Percentiles rank a stretch among this genome's conserved stretches.
Conservation (phyloP, 2,113 vertebrate species). For the Willisornis vidua region DNA sequence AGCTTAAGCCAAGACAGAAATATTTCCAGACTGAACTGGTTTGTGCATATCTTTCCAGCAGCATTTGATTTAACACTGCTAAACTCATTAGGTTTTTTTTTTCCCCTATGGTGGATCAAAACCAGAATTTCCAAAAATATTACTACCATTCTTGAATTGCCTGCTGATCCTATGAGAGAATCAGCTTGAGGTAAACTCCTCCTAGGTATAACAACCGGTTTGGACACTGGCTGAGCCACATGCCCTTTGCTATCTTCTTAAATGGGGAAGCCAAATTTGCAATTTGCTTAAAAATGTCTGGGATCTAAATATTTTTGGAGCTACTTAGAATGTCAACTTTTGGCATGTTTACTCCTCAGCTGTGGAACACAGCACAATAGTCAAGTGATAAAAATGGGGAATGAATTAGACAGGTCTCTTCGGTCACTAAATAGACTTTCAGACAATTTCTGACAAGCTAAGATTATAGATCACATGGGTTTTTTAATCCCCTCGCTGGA, state of each 20-base stretch:
- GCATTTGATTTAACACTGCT: constrained; percentile 72
- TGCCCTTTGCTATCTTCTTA: constrained; percentile 60
- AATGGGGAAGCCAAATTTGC: constrained; percentile 50
- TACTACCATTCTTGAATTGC: constrained; percentile 58
- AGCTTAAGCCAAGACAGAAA: constrained; percentile 72
- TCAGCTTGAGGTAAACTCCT: constrained; percentile 47
- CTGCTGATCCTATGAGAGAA: constrained; percentile 57
- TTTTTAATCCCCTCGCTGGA: background rate
- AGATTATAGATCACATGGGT: background rate
- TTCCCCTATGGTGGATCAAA: constrained; percentile 57
- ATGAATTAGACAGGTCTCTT: constrained; percentile 42
- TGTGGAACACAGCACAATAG: constrained; percentile 42
- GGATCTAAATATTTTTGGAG: constrained; percentile 63
- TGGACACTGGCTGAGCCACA: constrained; percentile 51
- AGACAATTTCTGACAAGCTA: constrained; percentile 20
- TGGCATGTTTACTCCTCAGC: constrained; percentile 62
- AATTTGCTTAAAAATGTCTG: constrained; percentile 62
- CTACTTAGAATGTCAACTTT: constrained; percentile 60
- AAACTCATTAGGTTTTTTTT: constrained; percentile 74
- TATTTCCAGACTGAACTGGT: constrained; percentile 75
- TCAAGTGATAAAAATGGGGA: constrained; percentile 51
- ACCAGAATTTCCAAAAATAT: constrained; percentile 68
- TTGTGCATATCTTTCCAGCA: constrained; percentile 71
- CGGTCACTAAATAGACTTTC: constrained; percentile 16
- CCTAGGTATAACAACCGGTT: constrained; percentile 40